Evolutionary conservation across 53 echinoderm and acorn worm genomes (phyloP), one percentile per base, ranked within the genome.

Genomic region (Echinometra lucunter): DNA sequence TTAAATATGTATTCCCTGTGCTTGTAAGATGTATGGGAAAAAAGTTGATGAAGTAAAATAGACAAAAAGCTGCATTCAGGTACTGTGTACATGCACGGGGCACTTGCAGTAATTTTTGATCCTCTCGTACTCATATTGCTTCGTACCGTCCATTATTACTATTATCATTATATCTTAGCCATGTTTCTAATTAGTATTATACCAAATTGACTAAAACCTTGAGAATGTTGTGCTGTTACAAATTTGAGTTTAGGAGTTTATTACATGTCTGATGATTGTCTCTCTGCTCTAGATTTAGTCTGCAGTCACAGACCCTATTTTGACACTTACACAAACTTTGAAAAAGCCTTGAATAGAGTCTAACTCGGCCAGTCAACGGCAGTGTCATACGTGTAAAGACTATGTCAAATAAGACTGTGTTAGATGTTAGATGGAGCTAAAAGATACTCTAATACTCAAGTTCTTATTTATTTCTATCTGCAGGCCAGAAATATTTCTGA

Each of bases 131-230:
- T 49, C 16, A 30, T 85, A 49, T 85, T n/a, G 47, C n/a, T 85
- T 85, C 49, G 47, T 47, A 85, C 85, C 85, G 85, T 85, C 85
- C 85, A 85, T 85, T 78, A 35, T 19, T 72, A 72, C 32, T 56
- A 56, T 56, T 75, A 17, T 81, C 21, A 21, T 42, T 38, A 38
- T 81, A 81, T 85, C 85, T 85, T 85, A 85, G 85, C 85, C 85
- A n/a, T 85, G 49, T 45, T 40, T 85, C 8, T 85, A n/a, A 85
- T 85, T 85, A 85, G 85, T 49, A 85, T 49, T 45, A 49, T 45
- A 85, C 49, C 85, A 85, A 85, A 85, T 85, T 85, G 28, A 85
- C 85, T 47, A 49, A 85, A 13, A 85, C 85, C 85, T 85, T 85
- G 85, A 85, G 16, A 47, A 85, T 85, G 8, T 85, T 85, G 85